These are phyloP conservation scores for Amblyteles armatorius DNA, from an alignment of 2,888 invertebrate genomes.

Conservation along the genomic window DNA sequence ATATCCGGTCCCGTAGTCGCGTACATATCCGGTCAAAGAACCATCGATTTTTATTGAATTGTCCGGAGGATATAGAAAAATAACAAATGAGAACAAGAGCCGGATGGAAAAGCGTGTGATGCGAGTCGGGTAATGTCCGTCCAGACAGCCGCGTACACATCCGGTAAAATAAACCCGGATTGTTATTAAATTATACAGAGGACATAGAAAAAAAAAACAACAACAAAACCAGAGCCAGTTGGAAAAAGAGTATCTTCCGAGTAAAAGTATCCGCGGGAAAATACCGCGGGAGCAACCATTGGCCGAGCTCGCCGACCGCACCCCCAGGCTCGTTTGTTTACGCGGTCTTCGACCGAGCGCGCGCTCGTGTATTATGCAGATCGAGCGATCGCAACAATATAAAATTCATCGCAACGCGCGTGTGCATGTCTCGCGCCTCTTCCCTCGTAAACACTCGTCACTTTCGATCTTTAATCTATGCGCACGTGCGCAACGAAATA, in stretches of 20 bases:
- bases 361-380: background rate
- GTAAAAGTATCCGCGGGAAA: background rate
- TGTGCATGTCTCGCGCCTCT: background rate
- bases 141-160: background rate
- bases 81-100: too few relatives aligned
- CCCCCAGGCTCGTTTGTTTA: conserved; percentile 7
- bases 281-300: background rate
- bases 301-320: conserved; percentile 7
- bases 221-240: background rate
- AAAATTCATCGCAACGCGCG: background rate
- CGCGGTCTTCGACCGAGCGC: background rate
- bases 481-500: background rate
- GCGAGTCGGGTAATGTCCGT: background rate
- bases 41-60: background rate
- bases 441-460: background rate
- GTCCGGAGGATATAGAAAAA: too few relatives aligned
- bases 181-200: too few relatives aligned
- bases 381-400: background rate
- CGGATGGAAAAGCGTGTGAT: background rate
- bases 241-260: background rate
- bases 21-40: background rate
- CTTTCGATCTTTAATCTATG: background rate
- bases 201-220: too few relatives aligned
- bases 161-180: background rate
- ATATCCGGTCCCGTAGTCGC: background rate